A percentile compares a stretch with the other conserved stretches of the same genome.
These are phyloP conservation scores for Brienomyrus brachyistius DNA, from an alignment of 2,113 vertebrate genomes.

Conservation along the genomic window DNA sequence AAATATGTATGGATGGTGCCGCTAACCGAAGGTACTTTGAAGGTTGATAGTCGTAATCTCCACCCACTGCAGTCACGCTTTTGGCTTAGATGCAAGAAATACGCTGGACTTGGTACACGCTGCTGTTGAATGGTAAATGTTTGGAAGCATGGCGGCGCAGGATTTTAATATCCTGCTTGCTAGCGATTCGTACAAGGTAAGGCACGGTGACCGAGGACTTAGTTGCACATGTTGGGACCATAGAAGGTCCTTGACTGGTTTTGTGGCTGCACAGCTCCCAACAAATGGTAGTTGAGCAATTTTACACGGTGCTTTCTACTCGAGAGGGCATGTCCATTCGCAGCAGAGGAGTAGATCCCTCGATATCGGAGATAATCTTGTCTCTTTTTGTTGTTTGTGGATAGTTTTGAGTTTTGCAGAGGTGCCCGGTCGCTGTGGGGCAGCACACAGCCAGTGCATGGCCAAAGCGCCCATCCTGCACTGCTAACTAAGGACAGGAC, in stretches of 20 bases:
- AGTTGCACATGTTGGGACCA: background rate
- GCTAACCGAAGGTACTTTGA: background rate
- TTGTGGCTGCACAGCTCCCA: background rate
- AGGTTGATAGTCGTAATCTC: background rate
- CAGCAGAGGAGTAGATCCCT: background rate
- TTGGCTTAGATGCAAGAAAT: background rate
- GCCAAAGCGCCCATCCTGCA: background rate
- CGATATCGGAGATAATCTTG: background rate
- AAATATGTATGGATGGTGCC: background rate
- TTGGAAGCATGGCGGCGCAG: conserved; percentile 52
- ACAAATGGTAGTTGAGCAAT: background rate
- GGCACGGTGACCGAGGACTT: background rate
- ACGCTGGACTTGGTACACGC: background rate
- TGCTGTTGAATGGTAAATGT: background rate
- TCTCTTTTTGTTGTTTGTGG: background rate
- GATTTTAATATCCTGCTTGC: conserved; percentile 64
- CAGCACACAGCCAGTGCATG: background rate
- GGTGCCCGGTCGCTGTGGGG: background rate
- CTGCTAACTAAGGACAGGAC: background rate
- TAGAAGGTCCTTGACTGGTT: background rate
- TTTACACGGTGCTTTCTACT: background rate
- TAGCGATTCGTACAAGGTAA: conserved; percentile 67
- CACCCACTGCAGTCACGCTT: conserved; percentile 13
- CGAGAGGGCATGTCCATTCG: background rate
- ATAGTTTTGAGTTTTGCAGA: background rate